Evolutionary conservation across 2,113 vertebrate species (phyloP).

Genomic region (Beaufortia kweichowensis): DNA sequence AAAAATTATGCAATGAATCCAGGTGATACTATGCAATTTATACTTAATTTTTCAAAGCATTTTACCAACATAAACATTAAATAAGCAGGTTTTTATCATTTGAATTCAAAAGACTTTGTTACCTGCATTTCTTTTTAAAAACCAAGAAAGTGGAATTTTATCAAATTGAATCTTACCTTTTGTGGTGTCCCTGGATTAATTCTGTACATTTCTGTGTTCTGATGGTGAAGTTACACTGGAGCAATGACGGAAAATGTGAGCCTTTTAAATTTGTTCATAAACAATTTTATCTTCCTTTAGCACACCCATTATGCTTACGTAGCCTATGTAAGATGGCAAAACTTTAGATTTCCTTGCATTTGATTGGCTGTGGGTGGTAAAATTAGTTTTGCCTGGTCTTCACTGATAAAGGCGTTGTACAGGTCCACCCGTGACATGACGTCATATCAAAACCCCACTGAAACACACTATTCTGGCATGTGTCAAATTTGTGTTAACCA

Average conservation of each 20-base stretch:
- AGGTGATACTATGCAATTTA: not conserved
- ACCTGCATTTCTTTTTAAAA: not conserved
- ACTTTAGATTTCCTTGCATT: slow-evolving; percentile 12
- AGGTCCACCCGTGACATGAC: not conserved
- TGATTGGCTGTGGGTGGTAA: slow-evolving; percentile 52
- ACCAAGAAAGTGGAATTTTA: not conserved
- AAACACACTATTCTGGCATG: not conserved
- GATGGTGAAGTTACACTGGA: slow-evolving; percentile 19
- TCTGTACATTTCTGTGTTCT: slow-evolving; percentile 27
- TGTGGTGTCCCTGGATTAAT: slow-evolving; percentile 7
- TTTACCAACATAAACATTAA: too few relatives aligned
- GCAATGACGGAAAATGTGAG: slow-evolving; percentile 1
- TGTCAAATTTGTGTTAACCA: not conserved
- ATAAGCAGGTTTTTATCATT: not conserved
- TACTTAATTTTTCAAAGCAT: not conserved
- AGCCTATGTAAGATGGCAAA: slow-evolving; percentile 27
- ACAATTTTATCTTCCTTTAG: slow-evolving; percentile 54
- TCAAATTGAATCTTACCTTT: slow-evolving; percentile 15
- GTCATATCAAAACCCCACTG: not conserved
- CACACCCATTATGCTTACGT: slow-evolving; percentile 38
- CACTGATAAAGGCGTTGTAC: slow-evolving; percentile 66
- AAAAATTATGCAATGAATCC: too few relatives aligned
- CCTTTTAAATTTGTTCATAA: slow-evolving; percentile 31
- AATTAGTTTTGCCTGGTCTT: slow-evolving; percentile 57
- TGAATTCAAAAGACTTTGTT: not conserved